Percentiles rank a stretch among this genome's conserved stretches.
These are phyloP conservation scores for Malaclemys terrapin DNA, from an alignment of 2,113 vertebrate genomes.

Conservation along the genomic window DNA sequence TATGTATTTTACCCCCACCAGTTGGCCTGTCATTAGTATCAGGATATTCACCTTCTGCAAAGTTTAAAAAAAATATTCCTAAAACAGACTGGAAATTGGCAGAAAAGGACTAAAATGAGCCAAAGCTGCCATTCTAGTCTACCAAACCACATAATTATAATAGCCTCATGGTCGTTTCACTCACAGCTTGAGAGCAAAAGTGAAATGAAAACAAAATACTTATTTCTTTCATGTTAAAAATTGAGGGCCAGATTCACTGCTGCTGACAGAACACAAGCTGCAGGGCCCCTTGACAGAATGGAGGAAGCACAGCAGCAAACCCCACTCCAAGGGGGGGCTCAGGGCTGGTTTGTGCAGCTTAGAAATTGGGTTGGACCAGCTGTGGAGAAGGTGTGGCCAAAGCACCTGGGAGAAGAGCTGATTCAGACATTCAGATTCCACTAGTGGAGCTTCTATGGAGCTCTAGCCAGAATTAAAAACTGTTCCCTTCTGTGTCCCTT, in stretches of 20 bases:
- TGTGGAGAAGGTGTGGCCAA: background rate
- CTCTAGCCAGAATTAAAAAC: background rate
- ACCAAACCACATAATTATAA: conserved; percentile 50
- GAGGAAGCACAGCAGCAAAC: background rate
- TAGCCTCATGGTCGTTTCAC: conserved; percentile 34
- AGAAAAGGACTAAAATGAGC: conserved; percentile 5
- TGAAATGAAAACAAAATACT: background rate
- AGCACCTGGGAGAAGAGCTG: background rate
- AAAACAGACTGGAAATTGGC: background rate
- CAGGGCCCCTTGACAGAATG: background rate
- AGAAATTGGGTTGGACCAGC: background rate
- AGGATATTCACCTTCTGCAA: conserved; percentile 22
- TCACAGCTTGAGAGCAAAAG: conserved; percentile 50
- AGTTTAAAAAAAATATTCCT: conserved; percentile 25
- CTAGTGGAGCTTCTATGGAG: background rate
- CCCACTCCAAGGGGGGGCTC: background rate
- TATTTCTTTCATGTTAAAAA: background rate
- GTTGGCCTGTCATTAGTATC: conserved; percentile 14
- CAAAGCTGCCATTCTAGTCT: conserved; percentile 35
- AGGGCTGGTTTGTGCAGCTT: background rate
- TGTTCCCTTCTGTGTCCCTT: background rate
- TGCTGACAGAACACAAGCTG: background rate
- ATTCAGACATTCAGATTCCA: background rate
- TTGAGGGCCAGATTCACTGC: background rate
- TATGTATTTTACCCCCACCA: background rate